A percentile compares a stretch with the other conserved stretches of the same genome.
These are phyloP conservation scores for Coregonus ussuriensis DNA, from an alignment of 2,797 vertebrate species.

Conservation along the genomic window DNA sequence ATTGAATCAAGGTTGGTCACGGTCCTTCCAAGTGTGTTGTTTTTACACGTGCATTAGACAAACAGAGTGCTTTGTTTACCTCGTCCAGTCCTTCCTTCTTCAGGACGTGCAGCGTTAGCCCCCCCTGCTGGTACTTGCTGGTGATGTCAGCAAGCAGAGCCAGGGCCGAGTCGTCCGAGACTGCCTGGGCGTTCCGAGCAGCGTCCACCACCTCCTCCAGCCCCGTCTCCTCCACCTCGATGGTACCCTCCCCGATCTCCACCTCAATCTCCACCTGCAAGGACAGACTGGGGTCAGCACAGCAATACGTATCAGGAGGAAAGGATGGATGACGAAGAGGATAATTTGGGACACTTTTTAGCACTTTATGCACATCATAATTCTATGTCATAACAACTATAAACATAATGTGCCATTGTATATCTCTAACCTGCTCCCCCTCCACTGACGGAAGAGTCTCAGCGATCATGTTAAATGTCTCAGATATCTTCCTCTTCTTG, in stretches of 20 bases:
- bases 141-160: constrained; percentile 96
- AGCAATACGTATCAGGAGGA: not conserved
- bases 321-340: not conserved
- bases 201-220: constrained; percentile 88
- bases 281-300: constrained; percentile 14
- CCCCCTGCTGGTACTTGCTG: constrained; percentile 95
- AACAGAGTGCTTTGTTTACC: constrained; percentile 34
- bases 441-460: constrained; percentile 88
- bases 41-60: not conserved
- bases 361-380: constrained; percentile 43
- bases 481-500: constrained; percentile 93
- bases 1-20: not conserved
- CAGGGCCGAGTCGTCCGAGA: constrained; percentile 92
- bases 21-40: not conserved
- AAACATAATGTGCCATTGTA: constrained; percentile 49
- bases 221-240: constrained; percentile 83
- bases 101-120: constrained; percentile 77
- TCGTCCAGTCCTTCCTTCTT: constrained; percentile 74
- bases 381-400: not conserved
- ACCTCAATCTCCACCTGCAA: constrained; percentile 88
- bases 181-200: constrained; percentile 81
- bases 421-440: constrained; percentile 84
- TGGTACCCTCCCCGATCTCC: constrained; percentile 82
- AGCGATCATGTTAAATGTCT: constrained; percentile 93
- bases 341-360: not conserved